A percentile compares a stretch with the other conserved stretches of the same genome.
These are phyloP conservation scores for Sisor rabdophorus DNA, from an alignment of 2,113 vertebrate species.

Conservation along the genomic window DNA sequence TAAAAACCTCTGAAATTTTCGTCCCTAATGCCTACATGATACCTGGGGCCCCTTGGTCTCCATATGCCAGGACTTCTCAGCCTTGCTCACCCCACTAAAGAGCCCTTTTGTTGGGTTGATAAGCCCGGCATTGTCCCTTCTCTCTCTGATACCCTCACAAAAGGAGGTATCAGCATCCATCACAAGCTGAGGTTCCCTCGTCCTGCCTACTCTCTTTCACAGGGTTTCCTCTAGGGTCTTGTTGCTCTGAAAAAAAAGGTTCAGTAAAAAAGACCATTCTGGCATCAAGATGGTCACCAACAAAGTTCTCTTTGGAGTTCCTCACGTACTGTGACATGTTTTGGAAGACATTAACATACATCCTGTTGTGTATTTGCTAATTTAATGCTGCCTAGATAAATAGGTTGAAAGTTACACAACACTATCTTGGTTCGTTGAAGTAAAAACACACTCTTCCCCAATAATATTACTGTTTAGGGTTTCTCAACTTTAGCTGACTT, in stretches of 20 bases:
- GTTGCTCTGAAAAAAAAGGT: neutral
- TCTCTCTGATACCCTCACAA: slow-evolving; percentile 35
- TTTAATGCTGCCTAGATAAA: neutral
- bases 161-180: slow-evolving; percentile 42
- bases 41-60: slow-evolving; percentile 47
- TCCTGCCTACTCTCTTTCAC: slow-evolving; percentile 31
- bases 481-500: no score
- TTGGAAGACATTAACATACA: neutral
- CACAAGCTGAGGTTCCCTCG: slow-evolving; percentile 18
- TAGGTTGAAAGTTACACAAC: neutral
- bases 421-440: no score
- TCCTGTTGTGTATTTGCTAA: neutral
- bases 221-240: slow-evolving; percentile 21
- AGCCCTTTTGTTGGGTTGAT: slow-evolving; percentile 51
- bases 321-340: neutral
- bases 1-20: slow-evolving; percentile 45
- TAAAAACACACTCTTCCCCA: no score
- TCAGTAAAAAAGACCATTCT: neutral
- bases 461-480: no score
- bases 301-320: neutral
- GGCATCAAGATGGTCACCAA: neutral
- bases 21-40: slow-evolving; percentile 38
- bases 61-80: slow-evolving; percentile 49
- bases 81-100: slow-evolving; percentile 43
- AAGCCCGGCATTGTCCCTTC: slow-evolving; percentile 45